phyloP scores from a whole-genome alignment of 2,797 vertebrate genomes.

The Malurus leucopterus region DNA sequence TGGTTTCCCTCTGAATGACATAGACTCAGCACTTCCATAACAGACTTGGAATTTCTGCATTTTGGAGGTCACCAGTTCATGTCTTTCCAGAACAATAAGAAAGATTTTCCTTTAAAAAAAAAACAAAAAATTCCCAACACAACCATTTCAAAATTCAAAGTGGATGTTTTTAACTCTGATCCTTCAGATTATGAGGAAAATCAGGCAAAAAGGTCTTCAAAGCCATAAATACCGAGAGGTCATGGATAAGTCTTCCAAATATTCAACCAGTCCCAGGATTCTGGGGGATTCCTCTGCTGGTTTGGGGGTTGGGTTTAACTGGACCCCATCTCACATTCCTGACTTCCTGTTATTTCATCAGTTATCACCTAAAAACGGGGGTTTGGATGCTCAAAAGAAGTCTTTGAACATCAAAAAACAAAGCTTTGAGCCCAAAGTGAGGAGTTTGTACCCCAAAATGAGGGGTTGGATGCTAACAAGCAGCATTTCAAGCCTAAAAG shows the following conservation, averaged over 20 bases:
- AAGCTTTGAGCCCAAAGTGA: neutral
- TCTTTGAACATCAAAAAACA: neutral
- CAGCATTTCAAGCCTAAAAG: neutral
- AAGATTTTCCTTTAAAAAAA: neutral
- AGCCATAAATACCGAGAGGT: neutral
- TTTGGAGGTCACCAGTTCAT: neutral
- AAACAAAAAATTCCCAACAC: accelerated
- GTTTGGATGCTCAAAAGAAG: neutral
- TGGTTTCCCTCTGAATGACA: neutral
- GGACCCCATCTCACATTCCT: neutral
- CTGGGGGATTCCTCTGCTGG: neutral
- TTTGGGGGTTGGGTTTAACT: neutral
- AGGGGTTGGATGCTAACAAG: neutral
- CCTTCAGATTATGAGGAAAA: neutral
- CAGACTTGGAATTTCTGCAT: neutral
- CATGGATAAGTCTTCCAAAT: neutral
- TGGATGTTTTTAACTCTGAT: neutral
- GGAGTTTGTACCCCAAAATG: neutral
- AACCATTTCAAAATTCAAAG: neutral
- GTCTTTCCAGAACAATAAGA: neutral
- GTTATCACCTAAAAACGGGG: neutral
- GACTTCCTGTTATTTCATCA: neutral
- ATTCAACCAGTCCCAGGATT: neutral
- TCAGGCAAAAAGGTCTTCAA: neutral
- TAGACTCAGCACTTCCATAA: neutral